Percentiles rank a stretch among this genome's conserved stretches.
These are phyloP conservation scores for Dasyurus viverrinus DNA, from an alignment of 2,113 vertebrate species.

Conservation along the genomic window DNA sequence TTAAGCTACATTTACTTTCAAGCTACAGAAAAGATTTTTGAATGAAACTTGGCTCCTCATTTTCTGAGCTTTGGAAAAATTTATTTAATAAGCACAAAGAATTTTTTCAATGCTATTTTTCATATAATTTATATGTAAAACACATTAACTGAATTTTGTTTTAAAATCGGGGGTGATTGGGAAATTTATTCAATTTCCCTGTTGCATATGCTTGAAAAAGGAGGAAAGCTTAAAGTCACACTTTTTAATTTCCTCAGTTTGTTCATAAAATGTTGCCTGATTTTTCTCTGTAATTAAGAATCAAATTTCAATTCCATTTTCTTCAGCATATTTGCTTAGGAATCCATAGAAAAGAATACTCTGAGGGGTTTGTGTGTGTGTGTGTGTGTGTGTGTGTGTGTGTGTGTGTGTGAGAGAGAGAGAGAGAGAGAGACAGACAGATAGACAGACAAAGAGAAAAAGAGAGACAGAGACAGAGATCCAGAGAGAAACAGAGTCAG, in stretches of 20 bases:
- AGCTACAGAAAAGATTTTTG: constrained; percentile 1
- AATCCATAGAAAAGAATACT: not conserved
- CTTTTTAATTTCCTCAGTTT: not conserved
- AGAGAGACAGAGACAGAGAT: not conserved
- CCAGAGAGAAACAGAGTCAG: not conserved
- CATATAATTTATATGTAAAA: not conserved
- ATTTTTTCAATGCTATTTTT: not conserved
- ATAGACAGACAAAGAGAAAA: not conserved
- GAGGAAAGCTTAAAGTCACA: not conserved
- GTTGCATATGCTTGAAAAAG: not conserved
- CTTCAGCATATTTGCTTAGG: not conserved
- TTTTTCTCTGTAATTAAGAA: not conserved
- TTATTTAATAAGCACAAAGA: not conserved
- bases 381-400: not conserved
- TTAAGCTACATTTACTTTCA: not conserved
- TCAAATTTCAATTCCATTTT: not conserved
- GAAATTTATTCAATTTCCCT: not conserved
- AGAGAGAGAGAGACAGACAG: not conserved
- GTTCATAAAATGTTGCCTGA: not conserved
- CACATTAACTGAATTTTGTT: not conserved
- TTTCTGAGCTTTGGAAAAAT: not conserved
- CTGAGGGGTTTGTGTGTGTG: not conserved
- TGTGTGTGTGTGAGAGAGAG: not conserved
- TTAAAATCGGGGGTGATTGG: not conserved
- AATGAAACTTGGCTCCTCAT: not conserved